Base-by-base conservation (phyloP, 1,140 invertebrate species). In the Cecropterus lyciades region DNA sequence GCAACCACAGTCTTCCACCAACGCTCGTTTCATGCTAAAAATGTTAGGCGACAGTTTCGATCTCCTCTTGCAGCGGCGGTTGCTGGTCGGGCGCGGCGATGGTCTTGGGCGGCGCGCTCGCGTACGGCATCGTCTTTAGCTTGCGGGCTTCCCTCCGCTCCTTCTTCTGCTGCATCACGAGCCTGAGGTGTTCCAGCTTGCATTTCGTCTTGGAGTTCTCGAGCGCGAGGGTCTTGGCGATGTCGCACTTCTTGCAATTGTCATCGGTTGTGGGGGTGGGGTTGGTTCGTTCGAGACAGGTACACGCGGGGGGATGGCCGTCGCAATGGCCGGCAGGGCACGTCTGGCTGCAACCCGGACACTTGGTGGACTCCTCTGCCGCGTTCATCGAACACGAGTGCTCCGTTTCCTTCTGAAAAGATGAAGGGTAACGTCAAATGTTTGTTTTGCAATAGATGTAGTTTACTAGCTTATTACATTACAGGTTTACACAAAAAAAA, bases 91-190 rank as follows among this genome's bases (percentile, higher is more conserved):
- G 73, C 0, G 81, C 62, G 0, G 78, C 46, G 14, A 82, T 67
- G 0, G 77, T 43, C 49, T 86, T 84, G 15, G 83, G 59, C 0
- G 86, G 81, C n/a, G 82, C 24, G 2, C 93, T 93, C 3, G 94
- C 93, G 78, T 97, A 97, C 0, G 96, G 96, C 8, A 95, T 91
- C 0, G 94, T 93, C 70, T 96, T 95, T 5, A 96, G 93, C 73
- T 97, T 95, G 63, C 97, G 94, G 4, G 96, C 96, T 82, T 95
- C 95, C 30, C 97, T 94, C 59, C 96, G 94, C 65, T 97, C 96
- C 56, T 97, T 95, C 73, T 96, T 94, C 83, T 98, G 96, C 73
- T 97, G 96, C 96, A 98, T 97, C 27, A 98, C 96, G 16, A 97
- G 92, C 65, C 97, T 95, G 11, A 98, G 92, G 57, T 97, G 96